Base-by-base conservation (phyloP, 2,797 vertebrate species). In the Epinephelus coioides region DNA sequence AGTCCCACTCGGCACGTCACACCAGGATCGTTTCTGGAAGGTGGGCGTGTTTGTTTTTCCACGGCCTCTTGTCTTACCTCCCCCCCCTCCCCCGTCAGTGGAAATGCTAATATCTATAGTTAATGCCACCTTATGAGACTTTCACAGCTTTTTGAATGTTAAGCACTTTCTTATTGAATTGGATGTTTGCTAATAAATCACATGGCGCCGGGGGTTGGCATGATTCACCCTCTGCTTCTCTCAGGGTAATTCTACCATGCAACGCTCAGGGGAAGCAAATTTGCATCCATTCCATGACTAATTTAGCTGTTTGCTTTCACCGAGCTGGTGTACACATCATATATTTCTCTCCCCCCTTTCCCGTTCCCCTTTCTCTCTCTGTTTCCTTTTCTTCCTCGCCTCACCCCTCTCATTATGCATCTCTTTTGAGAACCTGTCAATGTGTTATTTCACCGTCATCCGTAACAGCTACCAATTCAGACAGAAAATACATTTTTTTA, bases 151-250 rank as follows among this genome's bases (percentile, higher is more conserved):
- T 92, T 87, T 88, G 89, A 95, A 94, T 94, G 91, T 94, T 94
- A 92, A 95, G 90, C 88, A 90, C 91, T 91, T 84, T 85, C 89
- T 93, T 93, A 94, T 95, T 94, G 92, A 95, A 94, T 95, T 92
- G 90, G 93, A 94, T 95, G 91, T 95, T 94, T 94, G 91, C 89
- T 93, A 89, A 94, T 95, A 95, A 94, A 94, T 94, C 88, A 89
- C 85, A 76, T 79, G 85, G 88, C 65, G 79, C 89, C 46, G 73
- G 79, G 76, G 80, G 87, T 85, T 88, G 87, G 90, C 91, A 65
- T 94, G 93, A 94, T 93, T 95, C 93, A 94, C 89, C 53, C 87
- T 81, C 86, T 62, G 83, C 89, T 92, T 86, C 90, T 93, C 88
- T 90, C 86, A 38, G 89, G 93, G 87, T 89, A 91, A 91, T 94